Evolutionary conservation across 2,113 vertebrate species (phyloP).

Genomic region (Oryzias javanicus): DNA sequence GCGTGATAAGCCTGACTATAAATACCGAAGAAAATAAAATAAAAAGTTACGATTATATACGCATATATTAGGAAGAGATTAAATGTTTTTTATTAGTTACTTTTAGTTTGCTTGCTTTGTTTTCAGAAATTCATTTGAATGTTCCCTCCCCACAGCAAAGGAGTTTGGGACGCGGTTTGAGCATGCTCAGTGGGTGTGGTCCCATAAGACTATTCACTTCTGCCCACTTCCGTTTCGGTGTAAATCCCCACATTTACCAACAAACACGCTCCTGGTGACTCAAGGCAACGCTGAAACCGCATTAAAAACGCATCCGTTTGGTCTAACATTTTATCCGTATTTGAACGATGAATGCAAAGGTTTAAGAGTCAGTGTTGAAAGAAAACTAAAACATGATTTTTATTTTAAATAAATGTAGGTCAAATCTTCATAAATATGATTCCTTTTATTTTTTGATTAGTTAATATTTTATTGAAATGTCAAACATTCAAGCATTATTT

Average conservation of each 20-base stretch:
- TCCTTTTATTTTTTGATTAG: too few species aligned
- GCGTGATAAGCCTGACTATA: slow-evolving; percentile 41
- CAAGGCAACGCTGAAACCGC: too few species aligned
- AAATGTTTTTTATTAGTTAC: not conserved
- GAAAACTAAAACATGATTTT: too few species aligned
- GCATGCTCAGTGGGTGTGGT: not conserved
- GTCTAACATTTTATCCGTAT: too few species aligned
- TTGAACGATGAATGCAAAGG: too few species aligned
- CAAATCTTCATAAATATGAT: too few species aligned
- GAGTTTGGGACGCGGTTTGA: not conserved
- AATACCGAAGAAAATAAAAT: slow-evolving; percentile 4
- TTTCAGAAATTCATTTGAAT: not conserved
- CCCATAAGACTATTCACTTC: slow-evolving; percentile 16
- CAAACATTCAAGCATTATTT: too few species aligned
- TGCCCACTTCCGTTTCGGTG: slow-evolving; percentile 42
- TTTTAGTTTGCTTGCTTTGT: not conserved
- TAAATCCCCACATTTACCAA: slow-evolving; percentile 6
- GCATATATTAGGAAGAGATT: not conserved
- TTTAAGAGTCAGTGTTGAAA: too few species aligned
- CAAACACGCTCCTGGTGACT: not conserved
- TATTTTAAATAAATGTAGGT: too few species aligned
- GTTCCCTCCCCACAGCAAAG: too few species aligned
- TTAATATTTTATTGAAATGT: too few species aligned
- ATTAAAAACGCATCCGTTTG: too few species aligned
- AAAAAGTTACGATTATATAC: not conserved